phyloP scores from a whole-genome alignment of 2,113 vertebrate genomes.

The Aleadryas rufinucha region DNA sequence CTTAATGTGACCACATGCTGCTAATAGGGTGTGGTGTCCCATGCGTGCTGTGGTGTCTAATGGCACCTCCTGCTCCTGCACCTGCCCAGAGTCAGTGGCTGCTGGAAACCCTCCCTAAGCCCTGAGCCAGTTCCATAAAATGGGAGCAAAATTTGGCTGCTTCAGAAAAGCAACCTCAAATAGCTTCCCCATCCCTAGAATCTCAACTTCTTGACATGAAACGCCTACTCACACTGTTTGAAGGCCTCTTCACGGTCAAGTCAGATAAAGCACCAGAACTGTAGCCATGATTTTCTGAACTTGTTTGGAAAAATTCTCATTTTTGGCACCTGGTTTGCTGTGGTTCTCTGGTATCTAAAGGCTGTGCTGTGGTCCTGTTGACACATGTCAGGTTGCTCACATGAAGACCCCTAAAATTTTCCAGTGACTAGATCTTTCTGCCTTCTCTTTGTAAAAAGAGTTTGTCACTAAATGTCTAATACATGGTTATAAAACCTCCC shows the following conservation, averaged over 20 bases:
- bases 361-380: neutral
- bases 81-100: neutral
- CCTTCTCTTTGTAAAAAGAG: neutral
- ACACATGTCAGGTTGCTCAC: no score
- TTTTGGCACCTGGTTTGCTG: neutral
- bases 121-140: neutral
- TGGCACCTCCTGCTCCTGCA: neutral
- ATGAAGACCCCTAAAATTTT: neutral
- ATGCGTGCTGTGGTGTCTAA: accelerated
- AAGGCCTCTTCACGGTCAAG: neutral
- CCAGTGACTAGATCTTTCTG: neutral
- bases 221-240: neutral
- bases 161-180: neutral
- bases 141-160: neutral
- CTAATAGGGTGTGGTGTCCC: neutral
- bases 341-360: neutral
- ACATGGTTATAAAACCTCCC: neutral
- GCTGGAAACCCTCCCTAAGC: neutral
- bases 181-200: neutral
- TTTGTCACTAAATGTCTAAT: neutral
- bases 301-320: neutral
- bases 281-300: neutral
- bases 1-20: neutral
- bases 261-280: neutral
- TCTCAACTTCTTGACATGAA: neutral